phyloP scores from a whole-genome alignment of 2,113 vertebrate species.

The Platichthys stellatus region DNA sequence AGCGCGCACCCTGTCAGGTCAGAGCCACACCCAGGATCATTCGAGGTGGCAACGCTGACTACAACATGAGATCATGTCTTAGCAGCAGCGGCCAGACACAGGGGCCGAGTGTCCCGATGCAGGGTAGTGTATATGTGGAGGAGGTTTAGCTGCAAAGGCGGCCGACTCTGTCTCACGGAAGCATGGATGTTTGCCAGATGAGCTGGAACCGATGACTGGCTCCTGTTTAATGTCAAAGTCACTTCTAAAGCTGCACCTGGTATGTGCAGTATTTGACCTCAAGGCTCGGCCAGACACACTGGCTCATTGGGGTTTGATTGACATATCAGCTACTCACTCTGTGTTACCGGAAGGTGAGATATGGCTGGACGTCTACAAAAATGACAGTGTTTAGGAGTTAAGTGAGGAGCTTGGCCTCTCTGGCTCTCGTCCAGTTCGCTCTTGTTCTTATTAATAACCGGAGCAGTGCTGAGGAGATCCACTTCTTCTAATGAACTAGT shows the following conservation, averaged over 20 bases:
- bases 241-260: conserved; percentile 72
- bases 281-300: conserved; percentile 69
- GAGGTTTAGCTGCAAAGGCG: conserved; percentile 48
- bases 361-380: conserved; percentile 24
- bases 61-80: conserved; percentile 61
- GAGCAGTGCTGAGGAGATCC: conserved; percentile 12
- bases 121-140: conserved; percentile 52
- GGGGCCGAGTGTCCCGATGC: conserved; percentile 25
- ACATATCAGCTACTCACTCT: conserved; percentile 48
- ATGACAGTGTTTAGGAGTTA: background rate
- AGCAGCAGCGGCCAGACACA: conserved; percentile 42
- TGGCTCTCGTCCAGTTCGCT: conserved; percentile 4
- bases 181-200: conserved; percentile 68
- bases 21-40: conserved; percentile 60
- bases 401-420: background rate
- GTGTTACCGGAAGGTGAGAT: conserved; percentile 26
- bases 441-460: conserved; percentile 27
- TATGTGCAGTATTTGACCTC: conserved; percentile 77
- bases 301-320: conserved; percentile 72
- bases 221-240: conserved; percentile 79
- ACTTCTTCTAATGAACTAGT: conserved; percentile 15
- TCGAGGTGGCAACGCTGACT: conserved; percentile 52
- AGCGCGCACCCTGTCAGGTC: conserved; percentile 40
- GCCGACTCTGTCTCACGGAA: conserved; percentile 45
- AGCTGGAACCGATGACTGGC: conserved; percentile 61